Percentiles rank a stretch among this genome's conserved stretches.
These are phyloP conservation scores for Tenebrosternarchus preto DNA, from an alignment of 2,113 vertebrate genomes.

Conservation along the genomic window DNA sequence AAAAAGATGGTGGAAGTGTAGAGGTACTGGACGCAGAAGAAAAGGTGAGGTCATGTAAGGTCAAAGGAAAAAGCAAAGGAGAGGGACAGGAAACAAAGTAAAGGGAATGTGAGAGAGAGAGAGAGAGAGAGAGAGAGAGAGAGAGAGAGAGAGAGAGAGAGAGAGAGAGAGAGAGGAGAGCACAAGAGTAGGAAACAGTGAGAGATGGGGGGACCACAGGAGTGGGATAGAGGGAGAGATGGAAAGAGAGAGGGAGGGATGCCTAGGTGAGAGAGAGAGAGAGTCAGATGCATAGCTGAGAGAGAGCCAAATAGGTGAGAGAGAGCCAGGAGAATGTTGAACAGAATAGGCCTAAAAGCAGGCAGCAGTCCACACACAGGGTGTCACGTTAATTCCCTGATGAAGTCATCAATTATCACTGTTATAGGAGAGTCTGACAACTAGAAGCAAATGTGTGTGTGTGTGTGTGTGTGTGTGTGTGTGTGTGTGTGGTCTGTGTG, in stretches of 20 bases:
- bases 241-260: slow-evolving; percentile 31
- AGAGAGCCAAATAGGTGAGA: no score
- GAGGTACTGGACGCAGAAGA: neutral
- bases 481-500: slow-evolving; percentile 7
- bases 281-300: no score
- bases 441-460: slow-evolving; percentile 16
- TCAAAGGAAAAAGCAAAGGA: neutral
- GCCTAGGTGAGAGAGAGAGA: no score
- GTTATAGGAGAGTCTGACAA: slow-evolving; percentile 59
- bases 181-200: slow-evolving; percentile 43
- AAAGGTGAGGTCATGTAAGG: neutral
- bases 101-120: neutral
- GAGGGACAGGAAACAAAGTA: neutral
- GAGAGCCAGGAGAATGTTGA: slow-evolving; percentile 7
- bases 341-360: slow-evolving; percentile 44
- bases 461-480: slow-evolving; percentile 21
- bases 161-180: slow-evolving; percentile 29
- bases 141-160: neutral
- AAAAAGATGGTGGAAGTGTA: slow-evolving; percentile 28
- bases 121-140: slow-evolving; percentile 24
- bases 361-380: slow-evolving; percentile 55
- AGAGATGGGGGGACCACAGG: no score
- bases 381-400: slow-evolving; percentile 72
- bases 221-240: slow-evolving; percentile 1
- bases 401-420: slow-evolving; percentile 75